Base-by-base conservation (phyloP, 92 coral and sea anemone species). In the Heliopora coerulea region DNA sequence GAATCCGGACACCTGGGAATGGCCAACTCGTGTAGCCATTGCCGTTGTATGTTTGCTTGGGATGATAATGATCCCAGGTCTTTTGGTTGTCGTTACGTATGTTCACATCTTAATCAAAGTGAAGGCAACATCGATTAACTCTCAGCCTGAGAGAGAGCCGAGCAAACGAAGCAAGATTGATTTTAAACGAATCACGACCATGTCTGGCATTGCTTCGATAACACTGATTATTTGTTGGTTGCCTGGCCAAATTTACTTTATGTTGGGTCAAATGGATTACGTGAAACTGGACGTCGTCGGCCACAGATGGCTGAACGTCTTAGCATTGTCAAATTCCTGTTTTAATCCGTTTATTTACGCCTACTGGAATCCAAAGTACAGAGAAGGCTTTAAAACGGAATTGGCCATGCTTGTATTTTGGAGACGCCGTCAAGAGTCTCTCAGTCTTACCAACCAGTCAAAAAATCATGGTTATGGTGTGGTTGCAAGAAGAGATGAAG, bases 221-320 rank as follows among this genome's bases (percentile, higher is more conserved):
- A 63, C 35, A 18, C 54, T 70, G 50, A 12, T 70, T 18, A 70
- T 54, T 3, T 70, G 77, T 20, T 70, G 77, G 77, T 24, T 70
- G 15, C 77, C 77, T 3, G 77, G 50, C 0, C 77, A 70, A 35
- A 17, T 70, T 21, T 70, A 70, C 42, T 70, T 56, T 54, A 70
- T 70, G 77, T 27, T 70, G 12, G 24, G 46, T 34, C 77, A 70
- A 33, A 70, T 70, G 77, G 77, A 49, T 37, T 70, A 70, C 77
- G 30, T 35, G n/a, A 30, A 52, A 40, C 32, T 70, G 0, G 48
- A 70, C 42, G 77, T 52, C 23, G 21, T 24, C 33, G 0, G 48
- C 19, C 77, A 70, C 49, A 44, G 77, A 14, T 70, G 77, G 77
- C 64, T 70, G 8, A 70, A 70, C 50, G 77, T 70, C 1, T 34